These are phyloP conservation scores for Homarus gammarus DNA, from an alignment of 2,888 invertebrate species.

Conservation along the genomic window DNA sequence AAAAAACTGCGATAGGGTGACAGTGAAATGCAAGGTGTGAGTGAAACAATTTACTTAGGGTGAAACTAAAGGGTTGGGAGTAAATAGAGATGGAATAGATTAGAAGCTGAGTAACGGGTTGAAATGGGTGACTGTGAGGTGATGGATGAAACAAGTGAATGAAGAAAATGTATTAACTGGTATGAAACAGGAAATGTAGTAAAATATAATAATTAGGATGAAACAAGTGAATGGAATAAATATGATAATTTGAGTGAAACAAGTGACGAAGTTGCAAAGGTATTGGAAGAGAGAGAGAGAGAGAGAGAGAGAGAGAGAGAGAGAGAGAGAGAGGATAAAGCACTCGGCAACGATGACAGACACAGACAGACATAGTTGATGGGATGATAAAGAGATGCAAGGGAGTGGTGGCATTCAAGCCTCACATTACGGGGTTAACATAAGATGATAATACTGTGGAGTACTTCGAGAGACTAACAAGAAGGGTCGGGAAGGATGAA, in stretches of 20 bases:
- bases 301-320: background rate
- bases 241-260: no score
- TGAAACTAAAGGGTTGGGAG: no score
- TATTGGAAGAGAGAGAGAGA: background rate
- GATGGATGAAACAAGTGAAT: background rate
- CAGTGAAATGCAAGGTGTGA: no score
- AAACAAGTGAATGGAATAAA: no score
- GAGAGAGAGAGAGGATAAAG: no score
- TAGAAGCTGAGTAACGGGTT: no score
- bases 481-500: background rate
- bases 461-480: background rate
- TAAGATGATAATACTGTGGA: slow-evolving; percentile 33
- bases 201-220: no score
- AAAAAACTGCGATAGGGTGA: no score
- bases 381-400: background rate
- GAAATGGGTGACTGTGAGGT: no score
- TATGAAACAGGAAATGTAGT: no score
- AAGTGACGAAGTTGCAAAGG: background rate
- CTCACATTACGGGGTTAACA: background rate
- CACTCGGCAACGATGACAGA: background rate
- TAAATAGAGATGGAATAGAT: background rate
- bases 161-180: no score
- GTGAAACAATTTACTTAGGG: no score
- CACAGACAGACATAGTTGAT: background rate
- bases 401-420: background rate